Evolutionary conservation across 1,140 invertebrate genomes (phyloP).

Genomic region (Lerema accius): DNA sequence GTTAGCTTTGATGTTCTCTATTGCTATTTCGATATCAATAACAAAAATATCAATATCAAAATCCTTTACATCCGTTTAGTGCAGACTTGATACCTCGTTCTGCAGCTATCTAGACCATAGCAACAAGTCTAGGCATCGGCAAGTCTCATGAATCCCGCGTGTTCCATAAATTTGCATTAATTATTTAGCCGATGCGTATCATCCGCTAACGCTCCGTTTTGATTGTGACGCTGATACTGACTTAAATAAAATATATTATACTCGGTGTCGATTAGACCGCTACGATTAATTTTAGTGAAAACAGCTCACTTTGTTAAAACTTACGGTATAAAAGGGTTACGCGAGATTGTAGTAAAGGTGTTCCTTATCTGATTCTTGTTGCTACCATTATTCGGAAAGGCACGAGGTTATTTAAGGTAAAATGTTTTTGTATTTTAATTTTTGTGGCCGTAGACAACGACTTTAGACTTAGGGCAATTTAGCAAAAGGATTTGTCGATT

Average conservation of each 20-base stretch:
- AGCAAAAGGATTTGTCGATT: too few species aligned
- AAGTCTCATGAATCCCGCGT: conserved; percentile 41
- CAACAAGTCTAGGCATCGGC: conserved; percentile 49
- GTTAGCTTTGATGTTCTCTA: too few species aligned
- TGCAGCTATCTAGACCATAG: conserved; percentile 42
- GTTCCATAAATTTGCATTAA: conserved; percentile 64
- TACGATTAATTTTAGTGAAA: conserved; percentile 33
- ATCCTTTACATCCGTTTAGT: not conserved
- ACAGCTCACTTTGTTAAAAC: conserved; percentile 33
- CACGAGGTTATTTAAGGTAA: conserved; percentile 21
- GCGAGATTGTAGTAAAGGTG: conserved; percentile 28
- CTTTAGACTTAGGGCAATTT: too few species aligned
- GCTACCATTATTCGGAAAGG: conserved; percentile 27
- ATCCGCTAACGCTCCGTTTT: conserved; percentile 43
- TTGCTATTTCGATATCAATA: too few species aligned
- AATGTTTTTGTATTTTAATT: conserved; percentile 11
- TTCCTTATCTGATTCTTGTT: conserved; percentile 28
- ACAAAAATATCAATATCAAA: too few species aligned
- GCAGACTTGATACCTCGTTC: conserved; percentile 14
- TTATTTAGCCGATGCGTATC: conserved; percentile 51
- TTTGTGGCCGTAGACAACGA: conserved; percentile 5
- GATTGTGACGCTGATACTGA: conserved; percentile 47
- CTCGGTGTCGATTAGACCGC: conserved; percentile 24
- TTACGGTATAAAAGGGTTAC: conserved; percentile 27
- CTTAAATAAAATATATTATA: conserved; percentile 32